Evolutionary conservation across 2,888 invertebrate genomes (phyloP), one percentile per base, ranked within the genome.

Genomic region (Timema cristinae): DNA sequence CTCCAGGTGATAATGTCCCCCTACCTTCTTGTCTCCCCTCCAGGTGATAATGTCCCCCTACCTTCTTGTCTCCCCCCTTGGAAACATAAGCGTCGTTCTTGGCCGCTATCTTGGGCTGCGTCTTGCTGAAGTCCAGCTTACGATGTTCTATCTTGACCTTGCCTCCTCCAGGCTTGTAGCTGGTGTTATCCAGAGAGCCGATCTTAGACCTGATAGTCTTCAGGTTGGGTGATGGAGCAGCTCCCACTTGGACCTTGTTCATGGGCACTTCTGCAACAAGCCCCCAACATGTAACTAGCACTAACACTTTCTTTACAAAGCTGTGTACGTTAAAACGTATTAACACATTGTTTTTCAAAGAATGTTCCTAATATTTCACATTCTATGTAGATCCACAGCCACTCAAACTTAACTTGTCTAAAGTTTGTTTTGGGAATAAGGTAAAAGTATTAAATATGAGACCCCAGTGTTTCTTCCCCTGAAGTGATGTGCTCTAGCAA

Each of bases 161-260:
- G 69, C 94, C 94, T 73, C 94, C 94, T 49, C 94, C 94, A 0
- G 95, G 95, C 81, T 91, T 94, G 83, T 96, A 92, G 74, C 90
- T 91, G 50, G 94, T 86, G 82, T 96, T 96, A n/a, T 93, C 91
- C 81, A 96, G 83, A 5, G 95, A 96, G 16, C 95, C 95, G 78
- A 96, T 94, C 85, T 95, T 96, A 48, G 95, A 95, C 81, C 90
- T 91, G n/a, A 94, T 92, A 75, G 91, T 89, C 84, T 95, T 96
- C 78, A 95, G 86, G 82, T 96, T 96, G 49, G 95, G 97, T 71
- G 95, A 95, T 72, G 95, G 95, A 71, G 93, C 93, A 78, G 92
- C 90, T 70, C 97, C 96, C 67, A 95, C 95, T 87, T 95, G 94
- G 75, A 95, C 84, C 85, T 95, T 95, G 82, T 95, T 96, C 93